Evolutionary conservation across 2,797 vertebrate species (phyloP), one percentile per base, ranked within the genome.

Genomic region (Phoebastria nigripes): DNA sequence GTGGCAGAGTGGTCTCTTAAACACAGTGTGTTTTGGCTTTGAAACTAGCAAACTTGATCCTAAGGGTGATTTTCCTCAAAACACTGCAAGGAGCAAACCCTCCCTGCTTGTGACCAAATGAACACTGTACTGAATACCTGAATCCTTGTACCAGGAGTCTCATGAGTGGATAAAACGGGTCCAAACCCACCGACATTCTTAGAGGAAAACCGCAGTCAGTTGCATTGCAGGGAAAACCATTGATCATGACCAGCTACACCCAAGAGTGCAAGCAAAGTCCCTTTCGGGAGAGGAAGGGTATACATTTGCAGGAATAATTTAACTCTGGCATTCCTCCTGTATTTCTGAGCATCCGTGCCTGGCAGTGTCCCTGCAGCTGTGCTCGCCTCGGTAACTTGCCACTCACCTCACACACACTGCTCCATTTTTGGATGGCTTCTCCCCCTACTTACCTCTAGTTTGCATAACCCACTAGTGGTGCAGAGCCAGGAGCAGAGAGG

Each of bases 1-100:
- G 59, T 20, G 39, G 44, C 28, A 59, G 31, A 77, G 42, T 15
- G 7, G 58, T 35, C 52, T 72, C 62, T 58, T 37, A 26, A 66
- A 49, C 9, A 29, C 18, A 56, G 6, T 0, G 8, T 8, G 25
- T 63, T 92, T 33, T 26, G 35, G 83, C 89, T 96, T 87, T 90
- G 84, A 95, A 96, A 97, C 76, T 35, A 94, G 86, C 72, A 83
- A 97, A 94, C 52, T 90, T 83, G n/a, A 92, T 90, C 66, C 24
- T 29, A 73, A 44, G 24, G 18, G 41, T 16, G 31, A 80, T 85
- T 94, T 89, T 94, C 79, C 62, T 94, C 88, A 96, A 95, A 78
- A 35, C 51, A 83, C 61, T 72, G 65, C 71, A 95, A 96, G 74
- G 54, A 94, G 59, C 74, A 95, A 96, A 92, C 78, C 55, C 33